Percentiles rank a stretch among this genome's conserved stretches.
These are phyloP conservation scores for Drosophila seguyi DNA, from an alignment of 1,140 invertebrate species.

Conservation along the genomic window DNA sequence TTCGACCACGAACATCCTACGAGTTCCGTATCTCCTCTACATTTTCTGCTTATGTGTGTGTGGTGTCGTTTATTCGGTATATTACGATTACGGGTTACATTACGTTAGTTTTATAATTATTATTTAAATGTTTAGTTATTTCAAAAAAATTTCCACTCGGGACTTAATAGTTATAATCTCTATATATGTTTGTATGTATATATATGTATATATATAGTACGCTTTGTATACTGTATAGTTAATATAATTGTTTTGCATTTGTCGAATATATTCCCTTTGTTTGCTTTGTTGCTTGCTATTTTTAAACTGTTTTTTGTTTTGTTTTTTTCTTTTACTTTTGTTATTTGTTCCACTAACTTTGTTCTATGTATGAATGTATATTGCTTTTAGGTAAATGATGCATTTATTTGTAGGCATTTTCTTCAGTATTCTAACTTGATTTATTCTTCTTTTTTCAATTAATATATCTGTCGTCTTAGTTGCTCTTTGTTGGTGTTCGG, in stretches of 20 bases:
- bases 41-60: conserved; percentile 48
- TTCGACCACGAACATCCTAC: conserved; percentile 21
- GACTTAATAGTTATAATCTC: conserved; percentile 40
- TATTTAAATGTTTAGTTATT: conserved; percentile 54
- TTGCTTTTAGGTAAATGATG: conserved; percentile 61
- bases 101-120: conserved; percentile 31
- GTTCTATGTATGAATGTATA: conserved; percentile 58
- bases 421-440: conserved; percentile 30
- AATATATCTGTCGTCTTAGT: conserved; percentile 20
- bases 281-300: conserved; percentile 41
- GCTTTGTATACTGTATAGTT: conserved; percentile 72
- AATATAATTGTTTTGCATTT: conserved; percentile 49
- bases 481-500: conserved; percentile 29
- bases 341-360: conserved; percentile 64
- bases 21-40: neutral
- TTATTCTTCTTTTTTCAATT: conserved; percentile 16
- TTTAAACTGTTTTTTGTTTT: conserved; percentile 19
- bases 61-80: conserved; percentile 57
- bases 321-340: conserved; percentile 26
- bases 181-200: conserved; percentile 45
- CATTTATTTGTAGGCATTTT: conserved; percentile 51
- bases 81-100: conserved; percentile 30
- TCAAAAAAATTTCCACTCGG: conserved; percentile 61
- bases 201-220: conserved; percentile 63
- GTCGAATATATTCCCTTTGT: conserved; percentile 60